A percentile compares a stretch with the other conserved stretches of the same genome.
Evolutionary conservation across 2,888 invertebrate genomes (phyloP).

Genomic region (Oscheius onirici): DNA sequence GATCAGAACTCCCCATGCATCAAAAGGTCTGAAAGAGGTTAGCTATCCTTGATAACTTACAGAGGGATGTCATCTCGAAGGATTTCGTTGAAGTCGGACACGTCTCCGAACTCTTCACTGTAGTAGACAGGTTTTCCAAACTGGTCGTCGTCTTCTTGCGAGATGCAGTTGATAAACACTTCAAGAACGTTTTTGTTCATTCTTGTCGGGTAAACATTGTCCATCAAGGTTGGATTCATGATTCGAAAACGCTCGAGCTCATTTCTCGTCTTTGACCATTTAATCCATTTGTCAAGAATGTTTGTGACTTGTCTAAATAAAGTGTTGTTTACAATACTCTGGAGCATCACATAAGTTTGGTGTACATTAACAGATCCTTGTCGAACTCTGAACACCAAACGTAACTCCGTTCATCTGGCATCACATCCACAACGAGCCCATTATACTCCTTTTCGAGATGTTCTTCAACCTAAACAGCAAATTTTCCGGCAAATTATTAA

Average conservation of each 20-base stretch:
- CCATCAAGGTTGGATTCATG: not conserved
- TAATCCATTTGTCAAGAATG: not conserved
- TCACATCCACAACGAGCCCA: too few species aligned
- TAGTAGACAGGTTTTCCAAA: not conserved
- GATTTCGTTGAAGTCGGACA: too few species aligned
- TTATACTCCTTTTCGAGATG: too few species aligned
- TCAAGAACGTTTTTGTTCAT: not conserved
- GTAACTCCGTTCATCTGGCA: not conserved
- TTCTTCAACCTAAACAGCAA: too few species aligned
- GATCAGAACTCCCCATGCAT: too few species aligned
- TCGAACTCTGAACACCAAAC: not conserved
- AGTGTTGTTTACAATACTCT: not conserved
- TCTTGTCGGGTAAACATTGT: not conserved
- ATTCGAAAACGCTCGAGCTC: not conserved
- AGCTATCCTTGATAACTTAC: too few species aligned
- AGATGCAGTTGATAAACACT: not conserved
- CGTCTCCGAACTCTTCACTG: not conserved
- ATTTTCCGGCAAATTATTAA: too few species aligned
- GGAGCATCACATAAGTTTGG: not conserved
- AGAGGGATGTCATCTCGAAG: too few species aligned
- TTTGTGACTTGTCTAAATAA: not conserved
- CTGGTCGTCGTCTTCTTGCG: not conserved
- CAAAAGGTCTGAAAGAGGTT: too few species aligned
- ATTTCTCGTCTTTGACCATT: not conserved
- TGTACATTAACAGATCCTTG: not conserved